Evolutionary conservation across 2,113 vertebrate genomes (phyloP).

Genomic region (Oreocharis arfaki): DNA sequence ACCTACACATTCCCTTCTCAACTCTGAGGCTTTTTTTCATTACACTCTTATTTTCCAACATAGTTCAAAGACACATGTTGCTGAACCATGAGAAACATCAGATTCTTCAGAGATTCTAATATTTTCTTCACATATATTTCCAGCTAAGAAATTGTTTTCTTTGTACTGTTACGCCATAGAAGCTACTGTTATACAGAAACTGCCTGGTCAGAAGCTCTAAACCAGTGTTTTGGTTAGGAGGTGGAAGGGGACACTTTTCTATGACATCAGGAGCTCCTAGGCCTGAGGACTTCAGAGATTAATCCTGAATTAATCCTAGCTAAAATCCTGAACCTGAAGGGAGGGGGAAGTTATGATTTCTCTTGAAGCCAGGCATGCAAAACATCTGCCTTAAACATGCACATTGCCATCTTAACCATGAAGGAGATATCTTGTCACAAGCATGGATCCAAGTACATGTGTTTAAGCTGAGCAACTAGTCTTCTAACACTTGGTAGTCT

Average conservation of each 20-base stretch:
- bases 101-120: not conserved
- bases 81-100: not conserved
- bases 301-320: not conserved
- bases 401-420: not conserved
- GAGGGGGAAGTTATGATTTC: not conserved
- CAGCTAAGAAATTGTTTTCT: not conserved
- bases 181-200: not conserved
- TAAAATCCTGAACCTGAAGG: not conserved
- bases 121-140: not conserved
- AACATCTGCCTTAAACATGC: not conserved
- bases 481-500: not conserved
- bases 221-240: not conserved
- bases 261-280: not conserved
- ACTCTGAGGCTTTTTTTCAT: not conserved
- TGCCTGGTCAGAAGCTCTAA: not conserved
- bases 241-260: not conserved
- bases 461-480: not conserved
- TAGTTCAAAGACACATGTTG: not conserved
- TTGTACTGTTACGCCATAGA: not conserved
- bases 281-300: not conserved
- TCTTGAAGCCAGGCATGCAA: not conserved
- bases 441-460: fast-evolving
- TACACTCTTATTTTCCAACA: not conserved
- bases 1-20: not conserved
- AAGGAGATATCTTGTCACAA: not conserved